phyloP scores from a whole-genome alignment of 2,113 vertebrate genomes.

The Indri indri region DNA sequence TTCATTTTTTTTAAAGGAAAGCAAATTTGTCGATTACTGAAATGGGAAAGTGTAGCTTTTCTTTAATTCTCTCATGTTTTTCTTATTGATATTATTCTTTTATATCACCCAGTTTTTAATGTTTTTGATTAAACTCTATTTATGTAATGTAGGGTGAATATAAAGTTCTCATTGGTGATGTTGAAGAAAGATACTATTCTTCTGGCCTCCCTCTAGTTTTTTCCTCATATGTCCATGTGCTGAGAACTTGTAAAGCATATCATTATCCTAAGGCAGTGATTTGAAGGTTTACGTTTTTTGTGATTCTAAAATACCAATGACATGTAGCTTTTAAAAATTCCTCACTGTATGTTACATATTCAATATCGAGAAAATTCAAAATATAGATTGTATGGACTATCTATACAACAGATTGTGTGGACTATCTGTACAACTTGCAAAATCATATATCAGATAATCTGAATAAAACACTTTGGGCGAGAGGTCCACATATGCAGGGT shows the following conservation, averaged over 20 bases:
- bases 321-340: conserved; percentile 45
- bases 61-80: conserved; percentile 76
- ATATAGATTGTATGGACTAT: conserved; percentile 3
- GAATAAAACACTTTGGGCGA: conserved; percentile 39
- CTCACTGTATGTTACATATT: conserved; percentile 50
- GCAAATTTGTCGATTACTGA: conserved; percentile 81
- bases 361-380: neutral
- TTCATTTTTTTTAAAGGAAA: conserved; percentile 88
- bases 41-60: conserved; percentile 79
- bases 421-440: conserved; percentile 29
- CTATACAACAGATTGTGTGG: conserved; percentile 3
- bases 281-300: conserved; percentile 63
- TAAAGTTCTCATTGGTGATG: conserved; percentile 72
- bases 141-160: conserved; percentile 63
- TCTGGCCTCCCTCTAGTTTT: conserved; percentile 61
- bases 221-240: neutral
- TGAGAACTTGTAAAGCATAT: conserved; percentile 45
- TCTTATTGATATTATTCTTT: conserved; percentile 74
- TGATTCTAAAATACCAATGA: conserved; percentile 48
- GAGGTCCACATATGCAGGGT: neutral
- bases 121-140: conserved; percentile 72
- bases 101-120: conserved; percentile 67
- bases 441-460: conserved; percentile 58
- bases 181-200: conserved; percentile 73
- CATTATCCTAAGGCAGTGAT: conserved; percentile 42